A percentile compares a stretch with the other conserved stretches of the same genome.
phyloP scores from a whole-genome alignment of 2,888 invertebrate genomes.

The Drosophila merina region DNA sequence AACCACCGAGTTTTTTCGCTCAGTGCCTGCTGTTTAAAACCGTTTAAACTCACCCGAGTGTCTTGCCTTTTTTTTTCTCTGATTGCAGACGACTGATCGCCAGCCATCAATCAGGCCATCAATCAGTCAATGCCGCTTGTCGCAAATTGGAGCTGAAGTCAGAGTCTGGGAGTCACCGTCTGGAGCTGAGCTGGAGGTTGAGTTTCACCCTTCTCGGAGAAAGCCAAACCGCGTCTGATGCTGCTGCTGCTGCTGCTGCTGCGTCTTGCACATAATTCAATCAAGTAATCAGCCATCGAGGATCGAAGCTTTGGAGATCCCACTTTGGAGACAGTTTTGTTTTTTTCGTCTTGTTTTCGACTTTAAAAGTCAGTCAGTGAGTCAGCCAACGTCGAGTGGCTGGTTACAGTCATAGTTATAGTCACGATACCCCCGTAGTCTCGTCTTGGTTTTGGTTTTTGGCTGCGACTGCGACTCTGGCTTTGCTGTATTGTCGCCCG shows the following conservation, averaged over 20 bases:
- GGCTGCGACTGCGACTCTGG: not conserved
- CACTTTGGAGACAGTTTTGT: slow-evolving; percentile 19
- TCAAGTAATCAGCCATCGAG: slow-evolving; percentile 44
- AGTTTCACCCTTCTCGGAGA: slow-evolving; percentile 37
- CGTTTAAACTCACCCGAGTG: slow-evolving; percentile 6
- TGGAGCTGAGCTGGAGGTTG: slow-evolving; percentile 2
- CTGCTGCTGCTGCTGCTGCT: slow-evolving; percentile 13
- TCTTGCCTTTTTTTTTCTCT: slow-evolving; percentile 31
- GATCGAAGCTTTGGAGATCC: slow-evolving; percentile 5
- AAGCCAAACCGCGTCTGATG: slow-evolving; percentile 18
- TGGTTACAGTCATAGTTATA: slow-evolving; percentile 35
- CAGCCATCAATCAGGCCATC: slow-evolving; percentile 58
- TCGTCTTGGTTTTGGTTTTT: slow-evolving; percentile 11
- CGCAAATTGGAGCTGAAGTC: slow-evolving; percentile 58
- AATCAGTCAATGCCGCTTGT: slow-evolving; percentile 51
- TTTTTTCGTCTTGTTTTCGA: slow-evolving; percentile 6
- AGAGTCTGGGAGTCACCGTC: not conserved
- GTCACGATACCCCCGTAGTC: slow-evolving; percentile 47
- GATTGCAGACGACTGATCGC: slow-evolving; percentile 53
- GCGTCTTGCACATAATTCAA: slow-evolving; percentile 63
- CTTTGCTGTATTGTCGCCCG: slow-evolving; percentile 17
- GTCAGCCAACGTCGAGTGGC: slow-evolving; percentile 46
- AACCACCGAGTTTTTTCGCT: not conserved
- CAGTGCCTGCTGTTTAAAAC: slow-evolving; percentile 19
- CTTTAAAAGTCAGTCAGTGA: slow-evolving; percentile 62